Percentiles rank a stretch among this genome's conserved stretches.
Evolutionary conservation across 2,888 invertebrate species (phyloP).

Genomic region (Cephus nigrinus): DNA sequence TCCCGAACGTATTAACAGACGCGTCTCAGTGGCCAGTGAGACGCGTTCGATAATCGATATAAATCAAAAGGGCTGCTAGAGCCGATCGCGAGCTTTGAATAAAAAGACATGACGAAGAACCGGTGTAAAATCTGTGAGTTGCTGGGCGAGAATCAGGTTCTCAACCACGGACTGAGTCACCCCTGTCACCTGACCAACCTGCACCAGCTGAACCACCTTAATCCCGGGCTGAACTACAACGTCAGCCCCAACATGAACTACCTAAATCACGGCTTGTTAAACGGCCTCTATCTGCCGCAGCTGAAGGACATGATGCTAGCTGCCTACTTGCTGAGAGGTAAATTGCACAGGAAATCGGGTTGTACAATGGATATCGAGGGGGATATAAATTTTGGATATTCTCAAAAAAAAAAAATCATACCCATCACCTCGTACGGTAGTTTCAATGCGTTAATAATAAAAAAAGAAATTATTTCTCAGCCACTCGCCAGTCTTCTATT

Average conservation of each 20-base stretch:
- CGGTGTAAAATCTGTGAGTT: constrained; percentile 57
- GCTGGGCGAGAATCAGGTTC: constrained; percentile 47
- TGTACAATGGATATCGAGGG: background rate
- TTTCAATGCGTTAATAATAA: background rate
- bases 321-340: constrained; percentile 75
- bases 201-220: constrained; percentile 50
- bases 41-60: background rate
- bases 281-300: constrained; percentile 69
- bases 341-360: constrained; percentile 24
- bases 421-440: background rate
- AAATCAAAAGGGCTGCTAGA: background rate
- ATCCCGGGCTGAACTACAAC: constrained; percentile 38
- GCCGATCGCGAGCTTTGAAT: background rate
- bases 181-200: constrained; percentile 54
- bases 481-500: background rate
- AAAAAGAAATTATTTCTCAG: background rate
- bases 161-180: constrained; percentile 50
- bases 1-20: background rate
- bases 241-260: constrained; percentile 46
- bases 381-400: background rate
- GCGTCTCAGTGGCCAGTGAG: background rate
- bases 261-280: constrained; percentile 52
- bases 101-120: constrained; percentile 49
- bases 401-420: background rate
- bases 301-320: constrained; percentile 75